Evolutionary conservation across 2,888 invertebrate species (phyloP), one percentile per base, ranked within the genome.

Genomic region (Drosophila tripunctata): DNA sequence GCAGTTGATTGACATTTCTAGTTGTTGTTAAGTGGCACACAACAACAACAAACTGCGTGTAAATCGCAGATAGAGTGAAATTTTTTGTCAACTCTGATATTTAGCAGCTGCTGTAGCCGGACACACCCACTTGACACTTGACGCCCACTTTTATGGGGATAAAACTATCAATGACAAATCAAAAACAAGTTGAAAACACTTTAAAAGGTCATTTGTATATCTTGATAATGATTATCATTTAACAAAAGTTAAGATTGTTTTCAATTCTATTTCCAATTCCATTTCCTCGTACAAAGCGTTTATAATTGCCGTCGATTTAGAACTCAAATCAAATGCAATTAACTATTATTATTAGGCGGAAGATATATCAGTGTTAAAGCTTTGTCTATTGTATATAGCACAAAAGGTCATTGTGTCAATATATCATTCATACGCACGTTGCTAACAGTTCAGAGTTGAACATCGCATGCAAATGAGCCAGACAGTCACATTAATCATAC

Each of bases 1-100:
- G 51, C 75, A 75, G 62, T 63, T 79, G 83, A 83, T 88, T 88
- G 83, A 81, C 83, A 87, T 87, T 87, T 83, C 87, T 82, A 84
- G 82, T 88, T 87, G 78, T 66, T 71, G 64, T 75, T 85, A 83
- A 83, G 88, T 83, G 88, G 88, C 82, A 81, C 87, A 74, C 44
- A 27, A 27, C 27, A 27, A 74, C 44, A 27, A 27, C 27, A 27
- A 27, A 27, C 3, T 27, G 8, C 36, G 51, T 35, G 54, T 57
- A 55, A 52, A 45, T 40, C 40, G 48, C 3, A 8, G 7, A 50
- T 44, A 33, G 31, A 58, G 57, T 56, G 61, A 79, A 75, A 69
- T 65, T 75, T 69, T 65, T 75, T 78, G 75, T 74, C 62, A 75
- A 54, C 69, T 52, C 52, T 54, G 35, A 50, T 31, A 24, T 10